Evolutionary conservation across 2,888 invertebrate genomes (phyloP).

Genomic region (Drosophila quasianomalipes): DNA sequence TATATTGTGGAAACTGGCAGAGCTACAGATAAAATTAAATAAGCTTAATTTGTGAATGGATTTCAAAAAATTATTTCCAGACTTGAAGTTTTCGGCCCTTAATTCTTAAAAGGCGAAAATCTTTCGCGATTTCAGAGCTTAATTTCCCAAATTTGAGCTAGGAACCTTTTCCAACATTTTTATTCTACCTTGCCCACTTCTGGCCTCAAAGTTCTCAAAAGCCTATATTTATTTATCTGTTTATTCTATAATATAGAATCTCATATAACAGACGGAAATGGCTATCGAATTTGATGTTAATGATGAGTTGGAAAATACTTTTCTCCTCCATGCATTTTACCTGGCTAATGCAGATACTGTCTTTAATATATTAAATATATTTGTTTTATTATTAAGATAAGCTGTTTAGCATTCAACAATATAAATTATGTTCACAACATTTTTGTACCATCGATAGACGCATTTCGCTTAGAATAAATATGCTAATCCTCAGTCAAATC

Average conservation of each 20-base stretch:
- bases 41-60: not conserved
- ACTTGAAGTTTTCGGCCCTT: not conserved
- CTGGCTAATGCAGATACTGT: not conserved
- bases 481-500: conserved; percentile 67
- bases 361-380: not conserved
- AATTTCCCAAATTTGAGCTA: not conserved
- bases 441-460: conserved; percentile 17
- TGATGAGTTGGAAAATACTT: not conserved
- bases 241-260: not conserved
- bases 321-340: not conserved
- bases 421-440: conserved; percentile 2
- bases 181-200: not conserved
- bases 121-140: not conserved
- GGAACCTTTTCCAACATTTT: not conserved
- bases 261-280: too few relatives aligned
- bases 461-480: not conserved
- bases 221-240: not conserved
- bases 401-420: conserved; percentile 8
- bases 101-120: not conserved
- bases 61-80: not conserved
- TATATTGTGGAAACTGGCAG: not conserved
- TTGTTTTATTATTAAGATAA: not conserved
- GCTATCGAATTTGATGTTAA: too few relatives aligned
- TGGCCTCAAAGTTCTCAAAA: not conserved
- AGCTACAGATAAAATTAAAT: not conserved